These are phyloP conservation scores for Berghia stephanieae DNA, from an alignment of 1,140 invertebrate genomes.

Conservation along the genomic window DNA sequence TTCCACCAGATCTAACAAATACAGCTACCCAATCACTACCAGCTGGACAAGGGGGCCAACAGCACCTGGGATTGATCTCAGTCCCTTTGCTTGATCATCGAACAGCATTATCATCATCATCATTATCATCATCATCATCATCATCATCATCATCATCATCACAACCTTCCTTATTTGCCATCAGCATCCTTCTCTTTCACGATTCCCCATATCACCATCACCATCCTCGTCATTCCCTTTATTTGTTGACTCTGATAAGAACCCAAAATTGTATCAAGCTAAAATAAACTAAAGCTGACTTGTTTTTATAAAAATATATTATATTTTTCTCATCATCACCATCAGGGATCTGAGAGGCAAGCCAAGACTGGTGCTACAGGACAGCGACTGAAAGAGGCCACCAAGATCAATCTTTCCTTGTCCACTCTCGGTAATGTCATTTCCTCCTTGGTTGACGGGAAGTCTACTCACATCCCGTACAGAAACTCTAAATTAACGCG, in stretches of 20 bases:
- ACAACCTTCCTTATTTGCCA: no score
- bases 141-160: no score
- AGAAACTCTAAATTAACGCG: slow-evolving; percentile 68
- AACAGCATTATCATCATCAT: no score
- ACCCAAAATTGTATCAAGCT: background rate
- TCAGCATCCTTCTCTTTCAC: background rate
- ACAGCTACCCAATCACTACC: no score
- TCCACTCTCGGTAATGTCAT: slow-evolving; percentile 96
- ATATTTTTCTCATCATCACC: background rate
- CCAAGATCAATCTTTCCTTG: slow-evolving; percentile 93
- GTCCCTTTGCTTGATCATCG: no score
- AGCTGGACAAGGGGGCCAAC: no score
- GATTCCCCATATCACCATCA: background rate
- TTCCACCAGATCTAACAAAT: no score
- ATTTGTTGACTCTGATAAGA: background rate
- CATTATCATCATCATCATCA: no score
- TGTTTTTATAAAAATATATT: background rate
- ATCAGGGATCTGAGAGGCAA: slow-evolving; percentile 90
- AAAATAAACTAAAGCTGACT: background rate
- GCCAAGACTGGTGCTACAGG: slow-evolving; percentile 92
- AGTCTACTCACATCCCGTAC: slow-evolving; percentile 69
- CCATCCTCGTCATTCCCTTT: background rate
- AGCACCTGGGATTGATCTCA: no score
- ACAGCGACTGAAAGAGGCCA: slow-evolving; percentile 88
- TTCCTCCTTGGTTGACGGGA: slow-evolving; percentile 82